Base-by-base conservation (phyloP, 2,113 vertebrate species). In the Ivindomyrus marchei region DNA sequence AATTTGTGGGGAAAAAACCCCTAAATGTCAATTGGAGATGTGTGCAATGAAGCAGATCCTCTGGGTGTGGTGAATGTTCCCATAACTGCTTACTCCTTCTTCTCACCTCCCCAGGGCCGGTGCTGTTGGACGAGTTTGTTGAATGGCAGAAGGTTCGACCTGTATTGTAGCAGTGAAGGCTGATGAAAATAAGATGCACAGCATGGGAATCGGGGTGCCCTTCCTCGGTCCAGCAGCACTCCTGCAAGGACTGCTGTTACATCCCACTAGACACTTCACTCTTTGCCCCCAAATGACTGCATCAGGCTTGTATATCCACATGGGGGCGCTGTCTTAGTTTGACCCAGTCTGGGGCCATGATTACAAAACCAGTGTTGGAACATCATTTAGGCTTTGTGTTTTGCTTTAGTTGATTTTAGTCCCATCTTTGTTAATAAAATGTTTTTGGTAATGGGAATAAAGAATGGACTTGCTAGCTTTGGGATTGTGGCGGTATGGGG, bases 101-200 rank as follows among this genome's bases (percentile, higher is more conserved):
- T 2, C 10, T 89, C 3, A 84, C 24, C 91, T 45, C 46, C 94
- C 36, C 95, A 99, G 98, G 98, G 98, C 98, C 98, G 0, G 98
- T 99, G 94, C 97, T 99, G 95, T 96, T 99, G 92, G 98, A 99
- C 92, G 98, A 99, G 95, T 99, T 99, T 95, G 98, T 99, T 94
- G 98, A 99, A 91, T 99, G 98, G 98, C 96, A 97, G 92, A 99
- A 98, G 92, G 93, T 95, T 86, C 97, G 95, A 92, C 95, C 96
- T 90, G 92, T 96, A 0, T 97, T 96, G 94, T 98, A 98, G 96
- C 97, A 93, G 94, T 39, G 39, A 36, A 13, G 39, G 17, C 21
- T 42, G 53, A 66, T 53, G 87, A 21, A 21, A 45, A 88, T 39
- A 88, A 90, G 89, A 89, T 2, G 80, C 89, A 88, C 39, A 46